Evolutionary conservation across 2,888 invertebrate species (phyloP).

Genomic region (Aplocera efformata): DNA sequence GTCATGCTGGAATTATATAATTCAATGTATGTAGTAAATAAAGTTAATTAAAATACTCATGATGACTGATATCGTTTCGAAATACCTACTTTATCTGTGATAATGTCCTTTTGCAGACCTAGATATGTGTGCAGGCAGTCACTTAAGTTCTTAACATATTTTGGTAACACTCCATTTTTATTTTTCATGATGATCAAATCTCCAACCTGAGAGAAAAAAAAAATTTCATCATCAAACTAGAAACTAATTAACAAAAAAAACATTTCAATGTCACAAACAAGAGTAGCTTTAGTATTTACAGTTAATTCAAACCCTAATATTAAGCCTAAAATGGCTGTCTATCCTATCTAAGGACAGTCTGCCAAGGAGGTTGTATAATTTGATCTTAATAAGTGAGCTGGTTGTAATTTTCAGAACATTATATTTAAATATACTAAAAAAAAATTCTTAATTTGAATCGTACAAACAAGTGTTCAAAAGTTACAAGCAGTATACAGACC

Average conservation of each 20-base stretch:
- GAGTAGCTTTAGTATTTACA: too few species aligned
- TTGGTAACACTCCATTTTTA: constrained; percentile 59
- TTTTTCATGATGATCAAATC: constrained; percentile 67
- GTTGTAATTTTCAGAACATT: too few species aligned
- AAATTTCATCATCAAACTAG: not conserved
- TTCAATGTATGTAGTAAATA: not conserved
- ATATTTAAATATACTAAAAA: too few species aligned
- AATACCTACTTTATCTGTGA: constrained; percentile 62
- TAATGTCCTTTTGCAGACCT: constrained; percentile 55
- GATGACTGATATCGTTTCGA: not conserved
- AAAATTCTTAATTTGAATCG: too few species aligned
- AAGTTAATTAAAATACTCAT: not conserved
- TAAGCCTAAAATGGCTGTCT: too few species aligned
- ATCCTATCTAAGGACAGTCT: too few species aligned
- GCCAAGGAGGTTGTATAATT: too few species aligned
- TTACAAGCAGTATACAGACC: constrained; percentile 40
- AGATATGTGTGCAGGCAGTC: constrained; percentile 67
- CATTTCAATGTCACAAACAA: too few species aligned
- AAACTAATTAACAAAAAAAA: too few species aligned
- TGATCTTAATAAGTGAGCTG: too few species aligned
- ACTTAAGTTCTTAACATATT: constrained; percentile 57
- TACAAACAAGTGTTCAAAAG: not conserved
- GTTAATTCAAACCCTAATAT: too few species aligned
- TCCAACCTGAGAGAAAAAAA: constrained; percentile 61
- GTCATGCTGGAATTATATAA: too few species aligned